A percentile compares a stretch with the other conserved stretches of the same genome.
Evolutionary conservation across 2,797 vertebrate species (phyloP).

Genomic region (Setipinna tenuifilis): DNA sequence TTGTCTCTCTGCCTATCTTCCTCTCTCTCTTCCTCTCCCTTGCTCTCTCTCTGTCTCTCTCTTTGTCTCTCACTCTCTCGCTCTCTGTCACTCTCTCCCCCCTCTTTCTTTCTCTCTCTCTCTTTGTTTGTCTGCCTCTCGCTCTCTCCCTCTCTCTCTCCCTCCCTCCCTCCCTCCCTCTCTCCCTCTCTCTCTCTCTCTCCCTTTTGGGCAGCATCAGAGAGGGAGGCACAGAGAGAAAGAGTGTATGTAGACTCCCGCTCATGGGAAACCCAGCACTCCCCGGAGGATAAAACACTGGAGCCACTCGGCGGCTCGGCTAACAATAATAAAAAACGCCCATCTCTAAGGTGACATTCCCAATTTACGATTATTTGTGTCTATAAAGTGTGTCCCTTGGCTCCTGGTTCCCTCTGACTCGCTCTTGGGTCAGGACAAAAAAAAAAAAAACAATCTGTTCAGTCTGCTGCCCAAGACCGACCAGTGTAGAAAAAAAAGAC

Average conservation of each 20-base stretch:
- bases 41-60: background rate
- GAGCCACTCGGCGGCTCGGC: constrained; percentile 84
- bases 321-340: constrained; percentile 89
- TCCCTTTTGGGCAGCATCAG: constrained; percentile 24
- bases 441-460: constrained; percentile 78
- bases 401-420: constrained; percentile 82
- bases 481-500: background rate
- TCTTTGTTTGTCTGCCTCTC: background rate
- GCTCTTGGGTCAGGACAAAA: constrained; percentile 65
- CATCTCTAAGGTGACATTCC: constrained; percentile 89
- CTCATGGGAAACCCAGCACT: constrained; percentile 80
- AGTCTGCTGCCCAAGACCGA: constrained; percentile 51
- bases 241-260: constrained; percentile 75
- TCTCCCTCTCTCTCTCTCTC: constrained; percentile 49
- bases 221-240: constrained; percentile 49
- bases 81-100: too few relatives aligned
- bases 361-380: constrained; percentile 92
- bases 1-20: background rate
- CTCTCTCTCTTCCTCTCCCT: background rate
- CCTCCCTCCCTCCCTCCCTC: background rate
- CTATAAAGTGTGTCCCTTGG: constrained; percentile 92
- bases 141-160: background rate
- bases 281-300: constrained; percentile 84
- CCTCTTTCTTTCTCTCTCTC: background rate
- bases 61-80: background rate